Evolutionary conservation across 2,113 vertebrate species (phyloP), one percentile per base, ranked within the genome.

Genomic region (Merops nubicus): DNA sequence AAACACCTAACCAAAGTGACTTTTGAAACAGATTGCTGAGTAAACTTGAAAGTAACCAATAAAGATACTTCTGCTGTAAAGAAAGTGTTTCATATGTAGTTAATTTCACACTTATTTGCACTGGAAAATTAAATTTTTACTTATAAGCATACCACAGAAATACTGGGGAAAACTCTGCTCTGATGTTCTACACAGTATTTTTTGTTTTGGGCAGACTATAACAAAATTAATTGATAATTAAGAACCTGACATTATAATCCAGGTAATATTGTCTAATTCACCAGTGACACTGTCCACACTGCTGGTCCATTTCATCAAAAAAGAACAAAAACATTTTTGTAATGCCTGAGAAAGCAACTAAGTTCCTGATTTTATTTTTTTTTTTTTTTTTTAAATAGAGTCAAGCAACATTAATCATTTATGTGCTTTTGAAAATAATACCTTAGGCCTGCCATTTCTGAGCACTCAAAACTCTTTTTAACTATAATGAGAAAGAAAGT

Each of bases 51-150:
- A 88, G 96, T 67, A 91, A 75, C 85, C 91, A 97, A 91, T 87
- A 95, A 92, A 97, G 81, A 91, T 64, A 92, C 97, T 95, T 93
- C 47, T 96, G 48, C 70, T 78, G 25, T 53, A 81, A 43, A 91
- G 95, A 72, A 79, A 85, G 62, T 43, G 59, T 93, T 97, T 97
- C 95, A 83, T 94, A 89, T 97, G 93, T 97, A 97, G 96, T 96
- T 98, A 97, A 98, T 96, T 95, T 86, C 92, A 93, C 95, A 97
- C 83, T 97, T 96, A 96, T 98, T 97, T 97, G 90, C 94, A 97
- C 90, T 97, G 85, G 96, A 97, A 97, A 96, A 97, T 98, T 96
- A 90, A 88, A 94, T 97, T 96, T 96, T 96, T 94, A 93, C 97
- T 98, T 98, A 97, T 98, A 97, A 96, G 77, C 91, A 45, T 96